A percentile compares a stretch with the other conserved stretches of the same genome.
These are phyloP conservation scores for Neoniphon sammara DNA, from an alignment of 2,797 vertebrate genomes.

Conservation along the genomic window DNA sequence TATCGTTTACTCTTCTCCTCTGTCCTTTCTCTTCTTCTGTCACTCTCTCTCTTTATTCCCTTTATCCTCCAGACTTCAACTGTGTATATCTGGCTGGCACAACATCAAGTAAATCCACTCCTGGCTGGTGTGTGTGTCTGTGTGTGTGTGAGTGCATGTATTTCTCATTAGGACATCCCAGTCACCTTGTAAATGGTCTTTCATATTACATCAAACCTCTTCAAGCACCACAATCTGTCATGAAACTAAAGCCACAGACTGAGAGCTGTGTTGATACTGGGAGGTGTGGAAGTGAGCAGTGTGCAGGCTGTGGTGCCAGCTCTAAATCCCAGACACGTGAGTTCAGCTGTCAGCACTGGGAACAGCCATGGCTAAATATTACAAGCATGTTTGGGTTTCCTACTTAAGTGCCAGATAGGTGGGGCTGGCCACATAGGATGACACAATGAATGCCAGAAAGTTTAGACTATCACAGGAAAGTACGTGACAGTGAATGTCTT, in stretches of 20 bases:
- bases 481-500: background rate
- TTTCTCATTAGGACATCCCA: background rate
- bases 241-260: background rate
- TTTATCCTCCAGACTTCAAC: background rate
- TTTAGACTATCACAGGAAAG: background rate
- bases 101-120: background rate
- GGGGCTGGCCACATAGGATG: background rate
- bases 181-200: slow-evolving; percentile 11
- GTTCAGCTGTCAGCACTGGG: background rate
- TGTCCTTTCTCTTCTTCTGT: background rate
- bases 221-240: background rate
- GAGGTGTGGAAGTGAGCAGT: background rate
- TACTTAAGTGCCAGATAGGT: background rate
- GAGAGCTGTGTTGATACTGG: background rate
- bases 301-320: background rate
- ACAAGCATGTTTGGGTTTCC: background rate
- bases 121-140: background rate
- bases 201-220: background rate
- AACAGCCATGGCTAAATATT: background rate
- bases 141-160: background rate
- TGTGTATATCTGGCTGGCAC: background rate
- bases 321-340: background rate
- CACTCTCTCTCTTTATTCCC: background rate
- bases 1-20: background rate
- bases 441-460: background rate